Conservation (phyloP, 2,113 vertebrate genomes). For the Stigmatopora argus region DNA sequence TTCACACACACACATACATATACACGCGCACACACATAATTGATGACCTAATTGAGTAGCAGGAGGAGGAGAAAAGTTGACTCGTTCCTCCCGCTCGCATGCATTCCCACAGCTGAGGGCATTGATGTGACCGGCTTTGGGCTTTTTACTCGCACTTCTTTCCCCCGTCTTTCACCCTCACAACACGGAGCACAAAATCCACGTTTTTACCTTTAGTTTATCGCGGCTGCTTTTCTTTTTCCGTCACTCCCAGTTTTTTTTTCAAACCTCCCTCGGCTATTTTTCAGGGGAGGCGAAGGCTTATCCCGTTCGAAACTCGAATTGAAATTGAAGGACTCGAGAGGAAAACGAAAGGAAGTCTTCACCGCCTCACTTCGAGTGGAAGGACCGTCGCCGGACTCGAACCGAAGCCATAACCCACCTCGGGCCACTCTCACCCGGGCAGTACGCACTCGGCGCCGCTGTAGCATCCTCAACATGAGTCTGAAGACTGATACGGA, state of each 20-base stretch:
- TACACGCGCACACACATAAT: slow-evolving; percentile 55
- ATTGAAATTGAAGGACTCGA: background rate
- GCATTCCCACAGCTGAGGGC: slow-evolving; percentile 44
- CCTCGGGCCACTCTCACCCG: slow-evolving; percentile 51
- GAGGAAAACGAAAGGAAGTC: slow-evolving; percentile 4
- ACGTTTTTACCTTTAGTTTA: slow-evolving; percentile 64
- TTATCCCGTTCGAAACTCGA: slow-evolving; percentile 40
- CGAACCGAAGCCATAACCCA: slow-evolving; percentile 52
- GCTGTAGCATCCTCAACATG: slow-evolving; percentile 55
- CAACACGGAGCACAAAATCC: slow-evolving; percentile 62
- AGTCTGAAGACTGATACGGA: slow-evolving; percentile 69
- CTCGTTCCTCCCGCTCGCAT: slow-evolving; percentile 39
- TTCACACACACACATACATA: slow-evolving; percentile 36
- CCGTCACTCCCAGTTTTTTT: background rate
- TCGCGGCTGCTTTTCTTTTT: slow-evolving; percentile 17
- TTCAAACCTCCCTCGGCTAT: slow-evolving; percentile 3
- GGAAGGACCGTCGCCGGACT: slow-evolving; percentile 49
- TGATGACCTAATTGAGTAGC: slow-evolving; percentile 73
- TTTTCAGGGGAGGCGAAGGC: background rate
- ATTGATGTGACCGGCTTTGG: slow-evolving; percentile 65
- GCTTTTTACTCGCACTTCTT: slow-evolving; percentile 58
- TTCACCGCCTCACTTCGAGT: slow-evolving; percentile 56
- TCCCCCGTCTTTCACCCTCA: slow-evolving; percentile 61
- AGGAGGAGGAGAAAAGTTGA: slow-evolving; percentile 56
- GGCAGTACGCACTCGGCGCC: slow-evolving; percentile 42